These are phyloP conservation scores for Phengaris alcon DNA, from an alignment of 2,888 invertebrate genomes.

Conservation along the genomic window DNA sequence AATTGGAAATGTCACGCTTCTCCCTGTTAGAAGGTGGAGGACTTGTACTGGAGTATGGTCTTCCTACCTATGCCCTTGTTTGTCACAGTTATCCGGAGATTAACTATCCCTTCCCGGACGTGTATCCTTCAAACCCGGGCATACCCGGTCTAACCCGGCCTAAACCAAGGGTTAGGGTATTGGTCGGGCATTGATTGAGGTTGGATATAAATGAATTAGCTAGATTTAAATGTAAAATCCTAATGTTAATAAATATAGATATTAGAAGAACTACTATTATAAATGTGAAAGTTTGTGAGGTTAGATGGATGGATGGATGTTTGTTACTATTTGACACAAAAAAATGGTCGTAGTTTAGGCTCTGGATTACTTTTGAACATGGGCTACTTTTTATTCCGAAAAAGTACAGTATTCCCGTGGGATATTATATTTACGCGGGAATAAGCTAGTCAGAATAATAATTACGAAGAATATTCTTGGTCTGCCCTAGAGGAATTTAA, in stretches of 20 bases:
- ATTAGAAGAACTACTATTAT: no score
- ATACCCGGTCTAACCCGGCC: background rate
- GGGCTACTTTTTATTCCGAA: no score
- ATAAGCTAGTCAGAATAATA: no score
- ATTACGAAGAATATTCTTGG: no score
- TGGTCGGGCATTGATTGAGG: conserved; percentile 13
- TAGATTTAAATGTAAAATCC: background rate
- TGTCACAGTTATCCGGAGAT: conserved; percentile 23
- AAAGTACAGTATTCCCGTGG: no score
- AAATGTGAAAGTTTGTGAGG: no score
- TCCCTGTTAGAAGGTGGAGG: background rate
- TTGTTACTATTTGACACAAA: no score
- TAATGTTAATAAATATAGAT: background rate
- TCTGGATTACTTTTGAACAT: no score
- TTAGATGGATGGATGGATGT: no score
- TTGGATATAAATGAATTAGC: conserved; percentile 11
- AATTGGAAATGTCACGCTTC: background rate
- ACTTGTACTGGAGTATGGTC: background rate
- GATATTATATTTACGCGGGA: no score
- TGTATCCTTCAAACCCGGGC: conserved; percentile 22
- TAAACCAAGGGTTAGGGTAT: conserved; percentile 4
- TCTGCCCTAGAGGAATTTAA: no score
- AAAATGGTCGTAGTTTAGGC: no score
- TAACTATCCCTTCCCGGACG: conserved; percentile 21
- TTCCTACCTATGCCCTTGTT: conserved; percentile 15